Evolutionary conservation across 2,113 vertebrate genomes (phyloP).

Genomic region (Heterochromis multidens): DNA sequence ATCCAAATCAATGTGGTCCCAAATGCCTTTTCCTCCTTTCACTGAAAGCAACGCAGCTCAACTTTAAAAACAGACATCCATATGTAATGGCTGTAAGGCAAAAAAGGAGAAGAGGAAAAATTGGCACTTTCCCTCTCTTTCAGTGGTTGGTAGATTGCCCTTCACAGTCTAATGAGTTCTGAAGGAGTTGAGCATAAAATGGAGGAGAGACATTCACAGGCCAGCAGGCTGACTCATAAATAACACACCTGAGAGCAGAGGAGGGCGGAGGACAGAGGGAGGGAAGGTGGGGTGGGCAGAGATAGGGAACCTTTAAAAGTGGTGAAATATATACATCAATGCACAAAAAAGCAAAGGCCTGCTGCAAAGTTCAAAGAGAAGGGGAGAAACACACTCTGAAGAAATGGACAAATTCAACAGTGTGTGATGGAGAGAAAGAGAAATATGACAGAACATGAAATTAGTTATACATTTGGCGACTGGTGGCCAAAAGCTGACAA

Average conservation of each 20-base stretch:
- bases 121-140: conserved; percentile 36
- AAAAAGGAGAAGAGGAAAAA: conserved; percentile 7
- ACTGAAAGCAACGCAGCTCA: not conserved
- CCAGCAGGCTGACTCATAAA: conserved; percentile 65
- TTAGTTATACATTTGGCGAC: no score
- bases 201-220: conserved; percentile 62
- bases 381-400: not conserved
- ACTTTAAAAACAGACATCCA: not conserved
- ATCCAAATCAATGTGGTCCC: not conserved
- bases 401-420: not conserved
- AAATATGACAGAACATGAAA: not conserved
- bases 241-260: conserved; percentile 63
- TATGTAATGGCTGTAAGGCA: conserved; percentile 18
- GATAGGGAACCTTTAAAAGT: conserved; percentile 38
- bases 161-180: conserved; percentile 72
- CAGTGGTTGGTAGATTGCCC: conserved; percentile 54
- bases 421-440: not conserved
- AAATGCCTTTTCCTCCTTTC: not conserved
- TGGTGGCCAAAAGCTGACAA: not conserved
- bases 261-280: not conserved
- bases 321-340: conserved; percentile 33
- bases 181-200: conserved; percentile 62
- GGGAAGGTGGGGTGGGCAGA: not conserved
- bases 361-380: not conserved
- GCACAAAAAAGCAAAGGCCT: conserved; percentile 7